phyloP scores from a whole-genome alignment of 2,888 invertebrate species.

The Incurvaria masculella region DNA sequence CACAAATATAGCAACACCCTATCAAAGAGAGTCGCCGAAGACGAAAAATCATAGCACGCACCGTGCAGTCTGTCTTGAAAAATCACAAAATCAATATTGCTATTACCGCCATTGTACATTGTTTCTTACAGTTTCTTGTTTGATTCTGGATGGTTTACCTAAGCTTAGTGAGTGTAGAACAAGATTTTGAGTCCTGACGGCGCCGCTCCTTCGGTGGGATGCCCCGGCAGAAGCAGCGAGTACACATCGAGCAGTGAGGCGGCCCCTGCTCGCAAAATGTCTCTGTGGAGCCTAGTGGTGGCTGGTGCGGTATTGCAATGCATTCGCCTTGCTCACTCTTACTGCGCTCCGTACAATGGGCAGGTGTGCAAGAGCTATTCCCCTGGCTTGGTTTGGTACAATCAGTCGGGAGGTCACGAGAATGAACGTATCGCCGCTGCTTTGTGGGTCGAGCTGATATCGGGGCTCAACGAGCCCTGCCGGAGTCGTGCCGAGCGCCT shows the following conservation, averaged over 20 bases:
- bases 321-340: slow-evolving; percentile 51
- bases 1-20: too few species aligned
- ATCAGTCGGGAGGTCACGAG: slow-evolving; percentile 69
- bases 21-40: too few species aligned
- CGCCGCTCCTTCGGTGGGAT: too few species aligned
- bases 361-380: slow-evolving; percentile 72
- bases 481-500: slow-evolving; percentile 85
- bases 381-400: slow-evolving; percentile 74
- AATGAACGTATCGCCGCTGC: slow-evolving; percentile 83
- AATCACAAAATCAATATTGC: slow-evolving; percentile 48
- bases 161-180: not conserved
- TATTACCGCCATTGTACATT: slow-evolving; percentile 44
- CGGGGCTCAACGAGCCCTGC: slow-evolving; percentile 77
- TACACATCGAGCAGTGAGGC: not conserved
- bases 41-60: too few species aligned
- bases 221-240: not conserved
- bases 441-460: slow-evolving; percentile 84
- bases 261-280: not conserved
- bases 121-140: slow-evolving; percentile 28
- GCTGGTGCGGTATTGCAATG: not conserved
- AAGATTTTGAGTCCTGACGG: too few species aligned
- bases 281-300: not conserved
- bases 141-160: slow-evolving; percentile 16
- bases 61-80: too few species aligned
- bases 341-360: slow-evolving; percentile 86